Base-by-base conservation (phyloP, 1,140 invertebrate species). In the Drosophila tropicalis region DNA sequence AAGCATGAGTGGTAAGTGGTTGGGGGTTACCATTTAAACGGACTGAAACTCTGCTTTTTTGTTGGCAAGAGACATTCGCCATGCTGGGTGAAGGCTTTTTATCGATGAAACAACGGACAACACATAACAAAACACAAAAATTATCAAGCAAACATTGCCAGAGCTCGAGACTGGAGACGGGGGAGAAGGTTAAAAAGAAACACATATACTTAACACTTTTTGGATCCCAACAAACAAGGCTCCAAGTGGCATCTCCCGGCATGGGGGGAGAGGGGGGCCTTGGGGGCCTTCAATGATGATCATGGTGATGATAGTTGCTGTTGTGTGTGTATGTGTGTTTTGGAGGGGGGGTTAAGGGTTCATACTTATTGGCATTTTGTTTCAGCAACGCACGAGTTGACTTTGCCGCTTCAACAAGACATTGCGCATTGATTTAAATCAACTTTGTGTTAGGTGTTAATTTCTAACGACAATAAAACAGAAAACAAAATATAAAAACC, bases 381-480 rank as follows among this genome's bases (percentile, higher is more conserved):
- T 87, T 87, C 84, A 81, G 82, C 79, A 72, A 86, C 82, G 82
- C 82, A 86, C 82, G 82, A 86, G 82, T 81, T 73, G 75, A 86
- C 71, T 70, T 64, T 58, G 39, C 39, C 34, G 22, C 70, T 67
- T 67, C 64, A 65, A 67, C 64, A 65, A 67, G 72, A 57, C 54
- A 73, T 79, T 81, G 80, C 77, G 77, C 84, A 89, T 89, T 89
- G 85, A 89, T 84, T 89, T 89, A 81, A 89, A 89, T 89, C 81
- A 81, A 89, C 80, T 76, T 79, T 77, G 60, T 62, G 56, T 70
- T 44, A 51, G 66, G 80, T 89, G 84, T 57, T 89, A 89, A 89
- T 89, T 89, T 62, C 7, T 34, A 71, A 65, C 25, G 71, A 62
- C 80, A 81, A 78, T 71, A 87, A 34, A 66, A 54, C 60, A 63